A percentile compares a stretch with the other conserved stretches of the same genome.
Evolutionary conservation across 2,113 vertebrate species (phyloP).

Genomic region (Epinephelus lanceolatus): DNA sequence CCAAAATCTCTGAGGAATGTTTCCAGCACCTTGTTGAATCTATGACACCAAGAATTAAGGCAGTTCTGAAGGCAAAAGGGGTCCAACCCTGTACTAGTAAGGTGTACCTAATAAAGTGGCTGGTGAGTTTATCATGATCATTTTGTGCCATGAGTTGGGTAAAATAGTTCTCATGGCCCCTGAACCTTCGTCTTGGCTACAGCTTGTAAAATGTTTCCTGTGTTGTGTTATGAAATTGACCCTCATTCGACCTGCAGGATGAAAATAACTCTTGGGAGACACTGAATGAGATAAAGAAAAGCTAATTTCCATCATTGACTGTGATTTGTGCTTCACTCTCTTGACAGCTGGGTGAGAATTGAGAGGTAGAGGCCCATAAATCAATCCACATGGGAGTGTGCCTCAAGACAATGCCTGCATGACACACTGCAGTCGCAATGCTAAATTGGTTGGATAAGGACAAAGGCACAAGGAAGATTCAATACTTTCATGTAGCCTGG

Average conservation of each 20-base stretch:
- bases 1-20: too few species aligned
- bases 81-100: too few species aligned
- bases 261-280: constrained; percentile 19
- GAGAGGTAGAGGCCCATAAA: constrained; percentile 54
- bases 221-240: background rate
- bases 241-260: background rate
- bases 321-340: constrained; percentile 41
- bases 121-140: too few species aligned
- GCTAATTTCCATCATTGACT: constrained; percentile 43
- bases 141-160: background rate
- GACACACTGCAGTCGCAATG: constrained; percentile 34
- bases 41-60: too few species aligned
- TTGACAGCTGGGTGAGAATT: constrained; percentile 49
- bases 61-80: too few species aligned
- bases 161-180: too few species aligned
- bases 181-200: background rate
- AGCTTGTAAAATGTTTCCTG: background rate
- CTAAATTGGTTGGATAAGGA: constrained; percentile 59
- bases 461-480: constrained; percentile 45
- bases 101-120: too few species aligned
- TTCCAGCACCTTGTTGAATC: too few species aligned
- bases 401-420: constrained; percentile 49
- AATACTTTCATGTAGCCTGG: constrained; percentile 53
- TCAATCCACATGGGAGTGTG: constrained; percentile 50
- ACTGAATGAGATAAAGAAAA: constrained; percentile 33